Evolutionary conservation across 1,140 invertebrate genomes (phyloP).

Genomic region (Epicauta chinensis): DNA sequence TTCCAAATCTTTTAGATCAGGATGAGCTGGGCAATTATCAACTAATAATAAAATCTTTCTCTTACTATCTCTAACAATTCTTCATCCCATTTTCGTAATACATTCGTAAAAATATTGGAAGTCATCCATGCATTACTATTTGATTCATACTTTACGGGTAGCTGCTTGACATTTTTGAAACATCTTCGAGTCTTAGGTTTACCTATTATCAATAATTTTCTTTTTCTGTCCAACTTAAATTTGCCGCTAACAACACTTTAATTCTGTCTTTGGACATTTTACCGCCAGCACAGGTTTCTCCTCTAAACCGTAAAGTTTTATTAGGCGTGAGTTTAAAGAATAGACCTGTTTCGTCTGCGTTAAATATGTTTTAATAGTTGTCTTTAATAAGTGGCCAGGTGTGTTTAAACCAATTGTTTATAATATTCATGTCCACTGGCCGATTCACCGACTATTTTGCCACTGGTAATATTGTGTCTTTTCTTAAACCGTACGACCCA

Average conservation of each 20-base stretch:
- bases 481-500: not conserved
- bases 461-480: not conserved
- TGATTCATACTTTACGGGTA: constrained; percentile 39
- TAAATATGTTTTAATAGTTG: constrained; percentile 38
- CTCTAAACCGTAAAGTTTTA: constrained; percentile 36
- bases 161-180: constrained; percentile 24
- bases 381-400: constrained; percentile 19
- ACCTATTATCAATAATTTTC: constrained; percentile 38
- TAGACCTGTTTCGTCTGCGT: constrained; percentile 41
- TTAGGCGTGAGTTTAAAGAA: constrained; percentile 41
- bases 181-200: constrained; percentile 14
- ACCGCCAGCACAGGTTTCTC: constrained; percentile 28
- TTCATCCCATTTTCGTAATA: constrained; percentile 5
- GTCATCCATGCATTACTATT: constrained; percentile 47
- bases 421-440: not conserved
- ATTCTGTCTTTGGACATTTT: constrained; percentile 42
- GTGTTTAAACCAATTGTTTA: not conserved
- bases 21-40: constrained; percentile 20
- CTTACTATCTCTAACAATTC: constrained; percentile 6
- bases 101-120: not conserved
- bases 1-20: not conserved
- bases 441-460: constrained; percentile 2
- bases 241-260: constrained; percentile 40
- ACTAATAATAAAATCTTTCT: constrained; percentile 18
- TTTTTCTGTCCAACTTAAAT: constrained; percentile 42